phyloP scores from a whole-genome alignment of 37 sponge, comb jelly and placozoan species.

The Tethya wilhelma region DNA sequence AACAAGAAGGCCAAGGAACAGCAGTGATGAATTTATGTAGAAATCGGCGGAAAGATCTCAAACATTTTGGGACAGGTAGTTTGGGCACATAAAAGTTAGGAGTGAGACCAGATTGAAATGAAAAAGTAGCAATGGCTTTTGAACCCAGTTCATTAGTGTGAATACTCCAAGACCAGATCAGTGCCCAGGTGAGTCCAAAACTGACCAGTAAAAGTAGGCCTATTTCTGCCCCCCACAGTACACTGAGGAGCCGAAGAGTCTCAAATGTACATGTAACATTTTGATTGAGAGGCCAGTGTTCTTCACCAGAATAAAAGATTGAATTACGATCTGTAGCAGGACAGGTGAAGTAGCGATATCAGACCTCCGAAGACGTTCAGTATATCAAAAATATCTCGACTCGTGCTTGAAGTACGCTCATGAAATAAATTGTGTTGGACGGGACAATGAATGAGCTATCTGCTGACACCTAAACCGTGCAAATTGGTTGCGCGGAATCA shows the following conservation, averaged over 20 bases:
- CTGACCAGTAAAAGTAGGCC: conserved; percentile 22
- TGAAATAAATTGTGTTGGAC: no score
- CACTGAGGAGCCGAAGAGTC: conserved; percentile 23
- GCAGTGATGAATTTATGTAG: neutral
- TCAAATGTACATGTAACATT: conserved; percentile 39
- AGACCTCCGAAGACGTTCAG: no score
- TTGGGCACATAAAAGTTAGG: conserved; percentile 33
- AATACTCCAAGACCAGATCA: conserved; percentile 18
- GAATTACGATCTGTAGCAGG: conserved; percentile 15
- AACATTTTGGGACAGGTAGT: neutral
- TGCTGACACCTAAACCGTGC: no score
- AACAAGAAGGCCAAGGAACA: neutral
- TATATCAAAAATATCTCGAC: no score
- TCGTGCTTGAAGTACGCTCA: no score
- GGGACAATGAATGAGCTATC: no score
- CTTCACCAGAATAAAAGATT: conserved; percentile 11
- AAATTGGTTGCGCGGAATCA: no score
- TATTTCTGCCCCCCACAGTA: conserved; percentile 18
- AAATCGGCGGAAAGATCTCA: neutral
- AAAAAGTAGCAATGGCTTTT: conserved; percentile 35
- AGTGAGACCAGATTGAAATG: conserved; percentile 29
- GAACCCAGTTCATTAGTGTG: conserved; percentile 32
- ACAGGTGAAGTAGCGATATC: no score
- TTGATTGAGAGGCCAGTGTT: no score
- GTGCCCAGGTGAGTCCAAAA: conserved; percentile 7